Evolutionary conservation across 2,888 invertebrate genomes (phyloP).

Genomic region (Thalpophila matura): DNA sequence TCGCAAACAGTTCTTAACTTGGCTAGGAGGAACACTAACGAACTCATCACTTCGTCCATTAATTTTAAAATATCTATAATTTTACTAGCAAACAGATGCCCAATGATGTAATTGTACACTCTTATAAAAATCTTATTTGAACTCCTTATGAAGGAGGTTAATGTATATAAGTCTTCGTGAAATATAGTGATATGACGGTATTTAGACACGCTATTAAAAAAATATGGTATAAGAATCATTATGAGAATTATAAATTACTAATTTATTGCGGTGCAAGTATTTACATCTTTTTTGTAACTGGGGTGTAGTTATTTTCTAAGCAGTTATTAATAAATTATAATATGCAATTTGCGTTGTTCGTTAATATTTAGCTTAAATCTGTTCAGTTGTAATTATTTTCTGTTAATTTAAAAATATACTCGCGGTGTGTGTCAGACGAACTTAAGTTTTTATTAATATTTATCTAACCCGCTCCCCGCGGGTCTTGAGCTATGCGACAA

Average conservation of each 20-base stretch:
- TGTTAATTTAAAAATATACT: constrained; percentile 25
- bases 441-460: no score
- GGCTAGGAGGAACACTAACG: constrained; percentile 89
- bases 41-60: constrained; percentile 91
- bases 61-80: constrained; percentile 87
- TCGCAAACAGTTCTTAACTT: constrained; percentile 89
- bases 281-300: constrained; percentile 74
- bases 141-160: constrained; percentile 86
- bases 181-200: constrained; percentile 74
- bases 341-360: constrained; percentile 60
- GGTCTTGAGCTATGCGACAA: constrained; percentile 20
- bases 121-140: constrained; percentile 78
- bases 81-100: constrained; percentile 87
- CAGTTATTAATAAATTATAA: constrained; percentile 51
- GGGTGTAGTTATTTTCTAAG: constrained; percentile 75
- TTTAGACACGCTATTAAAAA: constrained; percentile 83
- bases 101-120: constrained; percentile 85
- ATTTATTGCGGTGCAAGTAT: constrained; percentile 81
- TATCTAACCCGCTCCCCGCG: no score
- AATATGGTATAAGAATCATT: constrained; percentile 77
- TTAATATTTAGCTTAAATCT: constrained; percentile 25
- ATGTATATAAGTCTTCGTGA: constrained; percentile 86
- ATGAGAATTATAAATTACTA: constrained; percentile 83
- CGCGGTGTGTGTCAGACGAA: no score
- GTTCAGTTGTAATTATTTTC: constrained; percentile 31